Evolutionary conservation across 2,888 invertebrate genomes (phyloP).

Genomic region (Drosophila pullipes): DNA sequence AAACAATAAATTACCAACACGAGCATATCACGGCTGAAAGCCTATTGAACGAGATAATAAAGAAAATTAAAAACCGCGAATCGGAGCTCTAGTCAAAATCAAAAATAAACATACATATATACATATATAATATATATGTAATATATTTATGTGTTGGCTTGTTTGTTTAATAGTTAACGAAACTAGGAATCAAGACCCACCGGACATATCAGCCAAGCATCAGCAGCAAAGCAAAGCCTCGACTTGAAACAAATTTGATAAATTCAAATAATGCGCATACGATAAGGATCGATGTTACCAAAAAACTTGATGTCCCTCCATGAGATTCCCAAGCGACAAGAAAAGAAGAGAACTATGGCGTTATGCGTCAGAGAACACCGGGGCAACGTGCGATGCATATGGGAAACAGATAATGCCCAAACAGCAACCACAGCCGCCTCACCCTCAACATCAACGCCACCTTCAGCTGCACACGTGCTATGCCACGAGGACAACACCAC

Average conservation of each 20-base stretch:
- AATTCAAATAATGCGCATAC: conserved; percentile 85
- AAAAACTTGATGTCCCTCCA: conserved; percentile 86
- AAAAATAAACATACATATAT: conserved; percentile 17
- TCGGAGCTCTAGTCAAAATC: conserved; percentile 46
- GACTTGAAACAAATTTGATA: conserved; percentile 74
- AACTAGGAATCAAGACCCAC: conserved; percentile 22
- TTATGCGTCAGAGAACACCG: conserved; percentile 84
- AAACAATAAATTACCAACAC: conserved; percentile 39
- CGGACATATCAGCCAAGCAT: conserved; percentile 34
- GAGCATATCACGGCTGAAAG: conserved; percentile 64
- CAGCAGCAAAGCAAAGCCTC: conserved; percentile 22
- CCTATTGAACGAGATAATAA: conserved; percentile 26
- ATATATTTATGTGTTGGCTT: not conserved
- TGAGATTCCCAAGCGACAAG: conserved; percentile 85
- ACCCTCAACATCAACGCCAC: conserved; percentile 83
- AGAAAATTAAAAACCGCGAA: conserved; percentile 21
- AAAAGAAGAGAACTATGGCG: conserved; percentile 85
- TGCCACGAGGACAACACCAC: conserved; percentile 31
- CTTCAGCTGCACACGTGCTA: conserved; percentile 59
- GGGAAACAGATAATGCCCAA: conserved; percentile 66
- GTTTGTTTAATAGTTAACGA: not conserved
- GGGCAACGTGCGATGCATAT: conserved; percentile 76
- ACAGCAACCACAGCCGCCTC: conserved; percentile 83
- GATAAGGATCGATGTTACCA: conserved; percentile 86
- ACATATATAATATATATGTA: conserved; percentile 1